Base-by-base conservation (phyloP, 2,888 invertebrate species). In the Philereme vetulata region DNA sequence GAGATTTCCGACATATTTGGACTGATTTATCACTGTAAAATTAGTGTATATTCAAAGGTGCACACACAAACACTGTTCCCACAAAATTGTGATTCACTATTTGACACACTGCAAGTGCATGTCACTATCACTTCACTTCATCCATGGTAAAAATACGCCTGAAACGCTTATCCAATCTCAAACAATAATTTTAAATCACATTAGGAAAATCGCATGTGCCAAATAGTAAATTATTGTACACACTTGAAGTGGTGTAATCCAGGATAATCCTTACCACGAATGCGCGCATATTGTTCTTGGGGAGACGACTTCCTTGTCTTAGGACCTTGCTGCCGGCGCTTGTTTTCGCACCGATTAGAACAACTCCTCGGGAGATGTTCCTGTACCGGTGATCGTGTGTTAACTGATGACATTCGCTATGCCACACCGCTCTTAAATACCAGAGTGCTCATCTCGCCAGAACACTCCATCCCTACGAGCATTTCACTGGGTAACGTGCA, bases 341-440 rank as follows among this genome's bases (percentile, higher is more conserved):
- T 73, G 67, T 65, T 54, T 60, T 66, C 62, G 53, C 51, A 78
- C 78, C 70, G 69, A 72, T 76, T 75, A 73, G 77, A 82, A 81
- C 78, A 82, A 80, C 74, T 80, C 78, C 82, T 72, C 75, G 72
- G 79, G 88, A 89, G 90, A 90, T 90, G 90, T 85, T 88, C 86
- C 80, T 85, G 81, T 81, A 78, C 72, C 84, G 78, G 85, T 76
- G 85, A 80, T 85, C 84, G 85, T 65, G 82, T 84, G 88, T 84
- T 89, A 85, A 92, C 91, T 92, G 91, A 92, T 92, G 91, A 88
- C 86, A 90, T 90, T 91, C 88, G 83, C 86, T 78, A 82, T 78
- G 80, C 81, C 82, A 84, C 78, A 85, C 85, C 86, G 91, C 91
- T 88, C 90, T 92, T 92, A 92, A 91, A 92, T 92, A 92, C 81